phyloP scores from a whole-genome alignment of 2,888 invertebrate species.

The Deroplatys truncata region DNA sequence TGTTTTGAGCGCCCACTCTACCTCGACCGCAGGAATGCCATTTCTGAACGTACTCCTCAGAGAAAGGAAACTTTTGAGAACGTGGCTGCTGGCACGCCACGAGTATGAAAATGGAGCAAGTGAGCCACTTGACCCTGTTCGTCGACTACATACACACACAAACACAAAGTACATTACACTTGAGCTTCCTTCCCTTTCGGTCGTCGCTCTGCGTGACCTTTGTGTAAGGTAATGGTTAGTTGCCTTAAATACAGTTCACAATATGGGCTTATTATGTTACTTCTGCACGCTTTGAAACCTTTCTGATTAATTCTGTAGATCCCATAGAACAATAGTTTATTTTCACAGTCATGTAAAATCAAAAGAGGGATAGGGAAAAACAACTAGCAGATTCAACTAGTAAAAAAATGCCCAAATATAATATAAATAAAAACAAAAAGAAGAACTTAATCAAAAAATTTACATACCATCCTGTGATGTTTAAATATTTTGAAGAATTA shows the following conservation, averaged over 20 bases:
- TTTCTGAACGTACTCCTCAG: not conserved
- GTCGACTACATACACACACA: not conserved
- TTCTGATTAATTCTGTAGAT: no score
- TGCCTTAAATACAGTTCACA: not conserved
- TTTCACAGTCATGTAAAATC: no score
- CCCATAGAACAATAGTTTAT: no score
- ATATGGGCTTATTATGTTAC: no score
- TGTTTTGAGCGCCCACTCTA: not conserved
- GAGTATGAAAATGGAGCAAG: not conserved
- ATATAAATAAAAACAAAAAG: no score
- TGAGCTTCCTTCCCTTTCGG: not conserved
- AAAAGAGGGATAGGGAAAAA: no score
- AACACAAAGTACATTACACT: not conserved
- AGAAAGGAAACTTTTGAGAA: not conserved
- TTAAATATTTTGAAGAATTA: no score
- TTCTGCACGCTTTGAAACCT: no score
- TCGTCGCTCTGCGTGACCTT: not conserved
- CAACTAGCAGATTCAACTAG: no score
- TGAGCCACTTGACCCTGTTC: not conserved
- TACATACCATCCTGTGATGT: no score
- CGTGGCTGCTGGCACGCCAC: not conserved
- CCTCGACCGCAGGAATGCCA: not conserved
- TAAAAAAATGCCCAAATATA: no score
- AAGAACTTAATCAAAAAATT: no score
- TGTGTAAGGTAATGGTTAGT: not conserved